phyloP scores from a whole-genome alignment of 2,113 vertebrate species.

The Pongo abelii region DNA sequence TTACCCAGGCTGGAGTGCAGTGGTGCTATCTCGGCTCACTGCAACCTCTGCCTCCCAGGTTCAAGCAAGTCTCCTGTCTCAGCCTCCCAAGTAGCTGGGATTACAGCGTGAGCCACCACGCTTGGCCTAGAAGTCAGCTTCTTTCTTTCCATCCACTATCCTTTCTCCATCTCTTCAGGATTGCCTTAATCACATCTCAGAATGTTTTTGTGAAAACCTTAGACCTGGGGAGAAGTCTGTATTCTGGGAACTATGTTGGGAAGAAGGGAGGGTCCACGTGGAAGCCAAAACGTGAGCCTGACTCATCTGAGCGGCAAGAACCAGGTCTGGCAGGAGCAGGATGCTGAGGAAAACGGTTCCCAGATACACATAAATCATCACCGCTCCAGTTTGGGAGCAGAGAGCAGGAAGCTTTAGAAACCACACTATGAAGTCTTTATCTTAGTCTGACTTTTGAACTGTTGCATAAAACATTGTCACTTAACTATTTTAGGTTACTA shows the following conservation, averaged over 20 bases:
- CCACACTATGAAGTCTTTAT: not conserved
- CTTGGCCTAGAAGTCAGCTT: not conserved
- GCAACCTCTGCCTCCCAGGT: too few species aligned
- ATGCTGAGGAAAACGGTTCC: not conserved
- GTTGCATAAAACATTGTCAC: not conserved
- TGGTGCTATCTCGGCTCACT: too few species aligned
- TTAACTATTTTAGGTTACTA: conserved; percentile 3
- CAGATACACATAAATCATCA: not conserved
- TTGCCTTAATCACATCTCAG: not conserved
- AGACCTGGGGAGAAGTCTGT: not conserved
- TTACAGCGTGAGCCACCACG: too few species aligned
- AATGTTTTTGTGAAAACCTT: not conserved
- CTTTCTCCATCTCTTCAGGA: not conserved
- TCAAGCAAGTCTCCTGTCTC: too few species aligned
- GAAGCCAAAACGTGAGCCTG: not conserved
- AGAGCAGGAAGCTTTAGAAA: not conserved
- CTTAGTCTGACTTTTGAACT: not conserved
- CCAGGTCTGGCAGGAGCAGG: not conserved
- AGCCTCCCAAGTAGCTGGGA: too few species aligned
- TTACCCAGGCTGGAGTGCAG: too few species aligned
- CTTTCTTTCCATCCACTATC: not conserved
- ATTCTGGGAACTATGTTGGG: not conserved
- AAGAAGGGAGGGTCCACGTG: not conserved
- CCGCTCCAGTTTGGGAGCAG: not conserved
- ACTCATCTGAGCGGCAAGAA: not conserved